A percentile compares a stretch with the other conserved stretches of the same genome.
phyloP scores from a whole-genome alignment of 2,113 vertebrate species.

The Antechinus stuartii region DNA sequence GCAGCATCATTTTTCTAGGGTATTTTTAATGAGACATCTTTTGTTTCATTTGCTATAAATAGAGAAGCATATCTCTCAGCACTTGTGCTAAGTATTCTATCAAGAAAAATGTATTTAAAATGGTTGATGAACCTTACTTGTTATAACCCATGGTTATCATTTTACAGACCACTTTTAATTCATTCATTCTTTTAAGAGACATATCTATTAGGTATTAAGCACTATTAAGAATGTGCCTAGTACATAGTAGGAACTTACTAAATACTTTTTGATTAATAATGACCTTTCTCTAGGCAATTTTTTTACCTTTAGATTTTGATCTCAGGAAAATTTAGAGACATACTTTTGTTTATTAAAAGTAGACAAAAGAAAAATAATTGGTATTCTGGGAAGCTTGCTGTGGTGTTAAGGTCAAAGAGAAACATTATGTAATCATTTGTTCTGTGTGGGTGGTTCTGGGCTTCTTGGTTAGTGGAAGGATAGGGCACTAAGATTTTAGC shows the following conservation, averaged over 20 bases:
- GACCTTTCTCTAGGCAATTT: constrained; percentile 20
- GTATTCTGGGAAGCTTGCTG: constrained; percentile 27
- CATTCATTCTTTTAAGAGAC: neutral
- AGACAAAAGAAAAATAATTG: neutral
- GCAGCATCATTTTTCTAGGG: neutral
- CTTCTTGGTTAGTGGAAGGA: neutral
- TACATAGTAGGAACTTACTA: neutral
- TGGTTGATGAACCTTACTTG: neutral
- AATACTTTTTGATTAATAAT: neutral
- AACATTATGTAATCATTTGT: constrained; percentile 17
- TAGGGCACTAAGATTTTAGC: neutral
- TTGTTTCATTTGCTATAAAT: constrained; percentile 1
- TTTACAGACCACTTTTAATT: neutral
- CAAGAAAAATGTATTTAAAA: neutral
- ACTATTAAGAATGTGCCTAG: neutral
- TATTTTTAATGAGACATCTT: neutral
- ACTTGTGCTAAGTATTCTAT: neutral
- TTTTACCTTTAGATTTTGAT: constrained; percentile 35
- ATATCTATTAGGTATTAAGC: neutral
- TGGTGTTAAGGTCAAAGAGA: neutral
- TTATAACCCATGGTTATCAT: neutral
- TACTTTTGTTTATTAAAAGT: constrained; percentile 30
- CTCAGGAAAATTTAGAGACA: constrained; percentile 24
- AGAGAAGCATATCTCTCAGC: neutral
- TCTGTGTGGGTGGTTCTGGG: constrained; percentile 18